A percentile compares a stretch with the other conserved stretches of the same genome.
phyloP scores from a whole-genome alignment of 1,140 invertebrate species.

The Pristionchus pacificus region DNA sequence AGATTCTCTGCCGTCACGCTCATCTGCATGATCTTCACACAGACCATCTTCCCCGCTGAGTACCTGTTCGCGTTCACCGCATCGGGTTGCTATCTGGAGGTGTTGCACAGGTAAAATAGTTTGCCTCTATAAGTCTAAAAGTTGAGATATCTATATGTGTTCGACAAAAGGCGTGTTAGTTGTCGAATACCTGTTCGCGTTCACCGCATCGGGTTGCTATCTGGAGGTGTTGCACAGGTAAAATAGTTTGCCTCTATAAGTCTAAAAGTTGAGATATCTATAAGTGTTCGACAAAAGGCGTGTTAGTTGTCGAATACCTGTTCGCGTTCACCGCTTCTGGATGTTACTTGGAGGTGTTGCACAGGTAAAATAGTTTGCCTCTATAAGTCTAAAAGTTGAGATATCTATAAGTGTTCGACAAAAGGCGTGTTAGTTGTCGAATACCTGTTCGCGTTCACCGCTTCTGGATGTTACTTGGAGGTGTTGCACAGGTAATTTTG shows the following conservation, averaged over 20 bases:
- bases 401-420: not conserved
- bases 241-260: too few species aligned
- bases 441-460: constrained; percentile 52
- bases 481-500: constrained; percentile 34
- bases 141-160: too few species aligned
- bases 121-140: too few species aligned
- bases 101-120: constrained; percentile 34
- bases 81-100: constrained; percentile 53
- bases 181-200: too few species aligned
- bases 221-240: constrained; percentile 46
- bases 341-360: constrained; percentile 53
- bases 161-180: too few species aligned
- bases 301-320: too few species aligned
- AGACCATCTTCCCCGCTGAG: constrained; percentile 56
- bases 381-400: too few species aligned
- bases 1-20: constrained; percentile 46
- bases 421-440: constrained; percentile 38
- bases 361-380: constrained; percentile 26
- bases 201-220: constrained; percentile 53
- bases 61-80: constrained; percentile 53
- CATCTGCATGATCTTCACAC: constrained; percentile 54
- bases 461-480: constrained; percentile 54
- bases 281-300: too few species aligned
- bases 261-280: too few species aligned
- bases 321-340: constrained; percentile 52